Evolutionary conservation across 92 coral and sea anemone genomes (phyloP), one percentile per base, ranked within the genome.

Genomic region (Palythoa grandiflora): DNA sequence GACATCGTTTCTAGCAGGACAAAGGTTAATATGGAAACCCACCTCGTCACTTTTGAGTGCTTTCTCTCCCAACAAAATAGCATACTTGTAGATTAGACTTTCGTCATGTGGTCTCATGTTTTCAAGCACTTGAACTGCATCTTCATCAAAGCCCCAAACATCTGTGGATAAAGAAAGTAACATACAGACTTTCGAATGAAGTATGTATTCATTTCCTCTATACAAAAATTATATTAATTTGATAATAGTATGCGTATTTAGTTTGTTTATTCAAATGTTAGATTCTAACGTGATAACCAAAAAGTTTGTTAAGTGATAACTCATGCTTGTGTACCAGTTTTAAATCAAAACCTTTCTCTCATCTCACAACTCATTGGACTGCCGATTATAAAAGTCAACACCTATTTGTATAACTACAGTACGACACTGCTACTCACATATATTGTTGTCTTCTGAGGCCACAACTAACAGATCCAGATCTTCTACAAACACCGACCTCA

Each of bases 121-220:
- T 75, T 91, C 94, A 60, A 97, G 87, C 0, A 95, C 98, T 9
- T 95, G 90, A 11, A 97, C 99, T 35, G 99, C 99, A 75, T 95
- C 93, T 61, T 95, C 93, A 36, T 97, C 99, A 90, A 97, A 97
- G 71, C 99, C 99, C 99, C 99, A 97, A 57, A 97, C 93, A 88
- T 97, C 99, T 97, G 19, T n/a, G 48, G 74, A 79, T 40, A 89
- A 1, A 68, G 3, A 55, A 55, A 55, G 5, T 44, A 44, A 44
- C 50, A 2, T 2, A 44, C 50, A 44, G 50, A 8, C 50, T 44
- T 44, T 44, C 5, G 1, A 44, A 44, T 8, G 7, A 8, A 8
- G 5, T 3, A 2, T 44, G 50, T 44, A 44, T 44, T 44, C 50
- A 6, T 44, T 44, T 44, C 48, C 3, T 6, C 1, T 44, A 0